A percentile compares a stretch with the other conserved stretches of the same genome.
Evolutionary conservation across 1,140 invertebrate species (phyloP).

Genomic region (Pachyrhynchus sulphureomaculatus): DNA sequence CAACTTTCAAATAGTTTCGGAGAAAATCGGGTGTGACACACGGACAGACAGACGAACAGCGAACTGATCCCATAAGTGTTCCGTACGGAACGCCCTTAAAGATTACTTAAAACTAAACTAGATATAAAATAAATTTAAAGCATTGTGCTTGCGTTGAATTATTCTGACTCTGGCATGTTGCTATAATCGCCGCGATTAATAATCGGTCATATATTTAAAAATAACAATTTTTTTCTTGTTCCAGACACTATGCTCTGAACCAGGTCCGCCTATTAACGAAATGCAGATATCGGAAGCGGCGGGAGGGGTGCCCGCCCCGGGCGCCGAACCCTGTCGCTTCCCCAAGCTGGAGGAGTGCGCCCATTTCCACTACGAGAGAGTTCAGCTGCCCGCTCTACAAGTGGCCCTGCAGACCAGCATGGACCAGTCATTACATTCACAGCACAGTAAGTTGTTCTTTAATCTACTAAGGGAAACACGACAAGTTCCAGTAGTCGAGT

Average conservation of each 20-base stretch:
- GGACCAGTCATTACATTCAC: conserved; percentile 49
- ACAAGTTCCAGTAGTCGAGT: too few species aligned
- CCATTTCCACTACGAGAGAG: conserved; percentile 97
- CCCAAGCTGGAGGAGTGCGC: conserved; percentile 96
- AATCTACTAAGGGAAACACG: too few species aligned
- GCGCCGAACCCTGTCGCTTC: conserved; percentile 62
- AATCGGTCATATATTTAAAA: neutral
- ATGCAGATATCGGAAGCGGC: conserved; percentile 50
- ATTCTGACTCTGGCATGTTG: neutral
- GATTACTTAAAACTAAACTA: too few species aligned
- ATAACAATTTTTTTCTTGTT: conserved; percentile 22
- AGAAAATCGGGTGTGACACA: too few species aligned
- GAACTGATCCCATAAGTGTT: too few species aligned
- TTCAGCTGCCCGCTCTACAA: conserved; percentile 75
- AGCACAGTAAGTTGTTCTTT: conserved; percentile 48
- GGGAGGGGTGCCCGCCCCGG: conserved; percentile 39
- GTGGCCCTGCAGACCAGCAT: conserved; percentile 55
- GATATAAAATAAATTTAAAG: too few species aligned
- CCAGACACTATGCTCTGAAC: conserved; percentile 49
- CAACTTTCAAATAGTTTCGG: too few species aligned
- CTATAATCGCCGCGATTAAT: neutral
- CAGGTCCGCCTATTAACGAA: conserved; percentile 28
- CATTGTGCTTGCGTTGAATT: too few species aligned
- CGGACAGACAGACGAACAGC: too few species aligned
- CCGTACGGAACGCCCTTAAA: too few species aligned